These are phyloP conservation scores for Asbolus verrucosus DNA, from an alignment of 1,140 invertebrate species.

Conservation along the genomic window DNA sequence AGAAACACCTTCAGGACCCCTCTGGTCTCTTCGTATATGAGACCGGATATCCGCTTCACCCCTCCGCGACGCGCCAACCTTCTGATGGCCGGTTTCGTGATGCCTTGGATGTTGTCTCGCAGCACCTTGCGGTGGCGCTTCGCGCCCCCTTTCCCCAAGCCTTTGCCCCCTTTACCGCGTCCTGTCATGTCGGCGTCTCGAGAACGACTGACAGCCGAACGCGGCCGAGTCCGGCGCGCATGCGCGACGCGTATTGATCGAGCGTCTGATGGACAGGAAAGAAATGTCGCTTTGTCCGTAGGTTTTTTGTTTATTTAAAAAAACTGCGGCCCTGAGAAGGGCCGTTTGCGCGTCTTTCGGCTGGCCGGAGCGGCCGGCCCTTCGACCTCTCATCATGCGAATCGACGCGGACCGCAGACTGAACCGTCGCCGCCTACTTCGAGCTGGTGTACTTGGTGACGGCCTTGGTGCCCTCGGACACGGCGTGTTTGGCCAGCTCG, in stretches of 20 bases:
- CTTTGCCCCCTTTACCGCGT: constrained; percentile 77
- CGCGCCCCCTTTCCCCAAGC: constrained; percentile 76
- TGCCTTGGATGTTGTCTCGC: constrained; percentile 77
- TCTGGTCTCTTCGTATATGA: constrained; percentile 80
- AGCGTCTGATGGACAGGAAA: no score
- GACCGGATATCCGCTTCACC: constrained; percentile 79
- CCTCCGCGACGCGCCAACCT: constrained; percentile 77
- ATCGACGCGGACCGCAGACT: no score
- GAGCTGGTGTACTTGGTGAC: constrained; percentile 71
- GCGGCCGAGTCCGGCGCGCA: no score
- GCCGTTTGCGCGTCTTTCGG: no score
- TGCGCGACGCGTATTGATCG: no score
- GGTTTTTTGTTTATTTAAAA: no score
- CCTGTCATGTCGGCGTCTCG: constrained; percentile 74
- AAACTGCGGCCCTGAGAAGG: no score
- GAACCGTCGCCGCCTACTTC: no score
- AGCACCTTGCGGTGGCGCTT: constrained; percentile 78
- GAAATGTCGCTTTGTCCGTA: no score
- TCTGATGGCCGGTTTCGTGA: constrained; percentile 67
- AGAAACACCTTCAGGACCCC: constrained; percentile 83
- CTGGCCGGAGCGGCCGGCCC: no score
- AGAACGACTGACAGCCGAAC: no score
- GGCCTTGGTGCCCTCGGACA: constrained; percentile 72
- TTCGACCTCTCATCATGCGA: no score
- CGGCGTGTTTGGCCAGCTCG: constrained; percentile 72